These are phyloP conservation scores for Paedocypris micromegethes DNA, from an alignment of 2,797 vertebrate genomes.

Conservation along the genomic window DNA sequence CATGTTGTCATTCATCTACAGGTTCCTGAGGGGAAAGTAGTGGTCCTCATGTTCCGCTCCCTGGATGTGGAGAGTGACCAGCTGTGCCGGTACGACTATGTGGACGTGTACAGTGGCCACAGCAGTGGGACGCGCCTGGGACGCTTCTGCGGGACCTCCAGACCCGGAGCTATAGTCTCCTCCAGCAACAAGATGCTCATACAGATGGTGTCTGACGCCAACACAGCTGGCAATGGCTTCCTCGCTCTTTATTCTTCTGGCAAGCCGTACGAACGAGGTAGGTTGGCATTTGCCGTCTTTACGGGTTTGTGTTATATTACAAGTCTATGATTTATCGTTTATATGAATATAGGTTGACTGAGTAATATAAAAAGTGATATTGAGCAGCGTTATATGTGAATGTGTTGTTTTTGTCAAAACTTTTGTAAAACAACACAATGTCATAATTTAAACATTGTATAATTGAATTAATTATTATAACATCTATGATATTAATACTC, in stretches of 20 bases:
- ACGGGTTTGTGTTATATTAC: too few relatives aligned
- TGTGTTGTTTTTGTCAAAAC: too few relatives aligned
- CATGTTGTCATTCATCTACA: conserved; percentile 48
- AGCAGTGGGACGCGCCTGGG: conserved; percentile 82
- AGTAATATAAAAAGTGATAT: too few relatives aligned
- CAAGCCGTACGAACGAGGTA: conserved; percentile 91
- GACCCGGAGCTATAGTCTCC: conserved; percentile 89
- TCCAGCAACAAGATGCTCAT: conserved; percentile 93
- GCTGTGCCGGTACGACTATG: conserved; percentile 92
- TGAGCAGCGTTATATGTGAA: too few relatives aligned
- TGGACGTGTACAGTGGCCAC: conserved; percentile 89
- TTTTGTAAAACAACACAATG: too few relatives aligned
- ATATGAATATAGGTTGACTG: too few relatives aligned
- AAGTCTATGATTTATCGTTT: too few relatives aligned
- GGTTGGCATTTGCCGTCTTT: conserved; percentile 8
- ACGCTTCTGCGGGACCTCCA: conserved; percentile 91
- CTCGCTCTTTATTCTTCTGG: conserved; percentile 88
- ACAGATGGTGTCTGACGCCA: conserved; percentile 95
- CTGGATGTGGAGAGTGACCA: conserved; percentile 91
- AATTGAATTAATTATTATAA: too few relatives aligned
- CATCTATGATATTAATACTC: too few relatives aligned
- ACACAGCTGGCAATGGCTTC: conserved; percentile 94
- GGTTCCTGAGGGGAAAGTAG: conserved; percentile 93
- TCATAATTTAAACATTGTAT: too few relatives aligned
- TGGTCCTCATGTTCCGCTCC: conserved; percentile 85